Conservation (phyloP, 2,888 invertebrate species). For the Neocrepidodera transversa region DNA sequence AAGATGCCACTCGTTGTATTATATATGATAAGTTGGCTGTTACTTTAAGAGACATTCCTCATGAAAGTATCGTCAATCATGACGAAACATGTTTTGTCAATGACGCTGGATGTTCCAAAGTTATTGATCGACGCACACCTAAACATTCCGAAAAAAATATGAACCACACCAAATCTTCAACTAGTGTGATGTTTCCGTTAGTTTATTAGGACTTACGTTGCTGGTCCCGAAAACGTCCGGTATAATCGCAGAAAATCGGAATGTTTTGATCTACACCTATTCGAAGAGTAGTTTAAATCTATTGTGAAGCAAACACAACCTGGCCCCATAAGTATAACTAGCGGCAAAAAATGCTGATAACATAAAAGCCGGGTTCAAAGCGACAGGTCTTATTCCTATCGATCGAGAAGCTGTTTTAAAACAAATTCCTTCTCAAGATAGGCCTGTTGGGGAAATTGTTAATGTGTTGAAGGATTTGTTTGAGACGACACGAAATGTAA, state of each 20-base stretch:
- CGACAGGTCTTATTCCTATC: conserved; percentile 14
- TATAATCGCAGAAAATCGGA: background rate
- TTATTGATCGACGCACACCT: conserved; percentile 7
- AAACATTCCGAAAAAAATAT: conserved; percentile 13
- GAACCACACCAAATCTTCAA: conserved; percentile 6
- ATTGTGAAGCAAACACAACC: conserved; percentile 14
- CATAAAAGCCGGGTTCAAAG: conserved; percentile 17
- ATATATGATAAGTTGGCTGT: conserved; percentile 11
- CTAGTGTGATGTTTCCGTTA: conserved; percentile 14
- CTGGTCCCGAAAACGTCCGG: no score
- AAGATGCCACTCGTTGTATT: no score
- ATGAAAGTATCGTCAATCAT: conserved; percentile 6
- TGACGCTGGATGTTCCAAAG: conserved; percentile 9
- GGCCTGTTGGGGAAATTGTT: conserved; percentile 12
- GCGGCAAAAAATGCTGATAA: conserved; percentile 21
- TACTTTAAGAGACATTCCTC: conserved; percentile 4
- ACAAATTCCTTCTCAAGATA: conserved; percentile 14
- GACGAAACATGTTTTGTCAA: conserved; percentile 7
- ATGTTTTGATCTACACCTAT: background rate
- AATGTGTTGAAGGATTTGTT: conserved; percentile 21
- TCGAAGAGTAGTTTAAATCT: conserved; percentile 13
- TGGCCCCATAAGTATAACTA: conserved; percentile 17
- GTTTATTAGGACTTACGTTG: conserved; percentile 8
- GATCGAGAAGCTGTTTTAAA: conserved; percentile 17
- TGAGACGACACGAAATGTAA: conserved; percentile 11